A percentile compares a stretch with the other conserved stretches of the same genome.
Conservation (phyloP, 2,113 vertebrate genomes). For the Lates calcarifer region DNA sequence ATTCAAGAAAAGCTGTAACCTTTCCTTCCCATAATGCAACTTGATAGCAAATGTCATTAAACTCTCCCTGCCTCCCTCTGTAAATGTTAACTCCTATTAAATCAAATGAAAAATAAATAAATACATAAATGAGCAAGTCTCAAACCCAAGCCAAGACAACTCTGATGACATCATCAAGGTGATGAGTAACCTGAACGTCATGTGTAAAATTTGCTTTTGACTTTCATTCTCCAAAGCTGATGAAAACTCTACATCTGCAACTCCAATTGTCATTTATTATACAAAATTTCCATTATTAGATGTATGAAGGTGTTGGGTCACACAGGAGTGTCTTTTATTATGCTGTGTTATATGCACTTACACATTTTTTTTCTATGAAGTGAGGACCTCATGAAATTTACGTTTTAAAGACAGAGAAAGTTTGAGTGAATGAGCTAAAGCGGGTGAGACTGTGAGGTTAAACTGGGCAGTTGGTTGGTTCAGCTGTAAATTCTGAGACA, state of each 20-base stretch:
- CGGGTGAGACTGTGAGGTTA: neutral
- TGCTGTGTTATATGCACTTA: neutral
- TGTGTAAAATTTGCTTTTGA: neutral
- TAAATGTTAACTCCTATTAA: neutral
- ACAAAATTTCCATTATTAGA: too few species aligned
- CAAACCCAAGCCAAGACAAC: neutral
- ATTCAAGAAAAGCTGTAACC: neutral
- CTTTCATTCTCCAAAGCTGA: neutral
- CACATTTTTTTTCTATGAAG: neutral
- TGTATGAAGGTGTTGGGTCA: neutral
- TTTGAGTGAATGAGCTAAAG: conserved; percentile 6
- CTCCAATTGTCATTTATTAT: neutral
- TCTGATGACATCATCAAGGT: neutral
- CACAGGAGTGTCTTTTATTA: neutral
- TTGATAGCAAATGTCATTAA: neutral
- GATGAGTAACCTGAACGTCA: neutral
- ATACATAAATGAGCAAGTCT: neutral
- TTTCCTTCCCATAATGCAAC: neutral
- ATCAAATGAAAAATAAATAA: neutral
- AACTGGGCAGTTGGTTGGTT: conserved; percentile 1
- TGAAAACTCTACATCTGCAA: neutral
- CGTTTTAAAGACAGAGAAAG: neutral
- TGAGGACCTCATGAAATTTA: neutral
- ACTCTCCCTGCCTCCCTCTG: neutral
- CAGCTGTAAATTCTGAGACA: conserved; percentile 32